Evolutionary conservation across 2,797 vertebrate genomes (phyloP).

Genomic region (Calcarius lapponicus): DNA sequence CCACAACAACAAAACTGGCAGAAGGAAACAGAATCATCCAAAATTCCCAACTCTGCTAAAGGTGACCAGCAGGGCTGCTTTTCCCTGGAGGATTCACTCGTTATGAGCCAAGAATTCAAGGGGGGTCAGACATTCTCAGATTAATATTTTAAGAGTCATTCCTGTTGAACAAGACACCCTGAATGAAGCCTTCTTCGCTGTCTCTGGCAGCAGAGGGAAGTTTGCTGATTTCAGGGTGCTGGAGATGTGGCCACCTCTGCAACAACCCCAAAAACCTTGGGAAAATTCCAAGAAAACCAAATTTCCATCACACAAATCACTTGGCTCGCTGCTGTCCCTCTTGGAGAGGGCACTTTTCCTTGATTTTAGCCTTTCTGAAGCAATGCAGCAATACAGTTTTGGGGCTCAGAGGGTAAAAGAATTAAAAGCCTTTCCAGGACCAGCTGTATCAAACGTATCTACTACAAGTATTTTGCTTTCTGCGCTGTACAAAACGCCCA

Average conservation of each 20-base stretch:
- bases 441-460: neutral
- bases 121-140: neutral
- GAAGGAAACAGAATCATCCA: neutral
- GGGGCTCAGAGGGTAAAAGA: neutral
- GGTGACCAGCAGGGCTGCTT: neutral
- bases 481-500: neutral
- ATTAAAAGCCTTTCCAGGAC: neutral
- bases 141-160: neutral
- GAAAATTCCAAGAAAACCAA: neutral
- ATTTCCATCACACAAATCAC: accelerated
- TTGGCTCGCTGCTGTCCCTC: accelerated
- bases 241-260: neutral
- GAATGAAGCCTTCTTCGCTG: neutral
- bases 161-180: neutral
- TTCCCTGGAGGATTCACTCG: neutral
- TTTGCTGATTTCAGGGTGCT: neutral
- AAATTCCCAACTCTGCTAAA: conserved; percentile 34
- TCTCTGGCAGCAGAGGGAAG: neutral
- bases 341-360: neutral
- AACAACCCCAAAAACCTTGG: neutral
- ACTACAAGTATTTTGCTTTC: neutral
- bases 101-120: neutral
- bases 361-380: neutral
- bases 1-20: neutral
- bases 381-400: neutral